Evolutionary conservation across 2,888 invertebrate species (phyloP).

Genomic region (Chrysolina oricalcia): DNA sequence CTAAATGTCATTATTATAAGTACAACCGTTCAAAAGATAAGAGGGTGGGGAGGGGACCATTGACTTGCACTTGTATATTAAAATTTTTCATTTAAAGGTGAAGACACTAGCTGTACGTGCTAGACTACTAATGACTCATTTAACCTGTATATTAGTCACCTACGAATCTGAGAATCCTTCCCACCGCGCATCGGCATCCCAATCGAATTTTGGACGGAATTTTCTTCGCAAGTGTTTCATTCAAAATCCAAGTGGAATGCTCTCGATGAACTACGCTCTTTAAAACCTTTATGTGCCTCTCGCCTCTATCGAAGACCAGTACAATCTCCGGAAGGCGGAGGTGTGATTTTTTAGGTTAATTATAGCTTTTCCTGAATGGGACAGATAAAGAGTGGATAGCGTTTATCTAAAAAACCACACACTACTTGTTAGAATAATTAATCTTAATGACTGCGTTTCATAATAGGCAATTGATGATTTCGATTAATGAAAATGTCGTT

Average conservation of each 20-base stretch:
- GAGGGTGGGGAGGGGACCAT: too few relatives aligned
- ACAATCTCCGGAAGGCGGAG: conserved; percentile 50
- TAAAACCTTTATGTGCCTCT: background rate
- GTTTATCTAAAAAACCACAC: conserved; percentile 14
- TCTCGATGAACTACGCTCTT: conserved; percentile 9
- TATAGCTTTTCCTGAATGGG: conserved; percentile 51
- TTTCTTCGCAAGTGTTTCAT: conserved; percentile 7
- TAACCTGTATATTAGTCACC: too few relatives aligned
- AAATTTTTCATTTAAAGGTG: too few relatives aligned
- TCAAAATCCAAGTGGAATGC: background rate
- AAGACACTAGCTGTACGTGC: too few relatives aligned
- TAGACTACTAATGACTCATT: too few relatives aligned
- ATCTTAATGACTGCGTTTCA: conserved; percentile 1
- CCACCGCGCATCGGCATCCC: background rate
- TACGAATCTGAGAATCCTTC: background rate
- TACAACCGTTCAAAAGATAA: too few relatives aligned
- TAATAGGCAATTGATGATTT: conserved; percentile 8
- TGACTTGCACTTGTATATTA: too few relatives aligned
- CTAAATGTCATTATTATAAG: too few relatives aligned
- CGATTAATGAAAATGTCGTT: background rate
- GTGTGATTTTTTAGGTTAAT: conserved; percentile 52
- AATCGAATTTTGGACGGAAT: background rate
- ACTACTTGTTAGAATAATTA: conserved; percentile 5
- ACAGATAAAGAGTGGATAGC: conserved; percentile 32
- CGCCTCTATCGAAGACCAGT: conserved; percentile 24